These are phyloP conservation scores for Physella acuta DNA, from an alignment of 1,140 invertebrate species.

Conservation along the genomic window DNA sequence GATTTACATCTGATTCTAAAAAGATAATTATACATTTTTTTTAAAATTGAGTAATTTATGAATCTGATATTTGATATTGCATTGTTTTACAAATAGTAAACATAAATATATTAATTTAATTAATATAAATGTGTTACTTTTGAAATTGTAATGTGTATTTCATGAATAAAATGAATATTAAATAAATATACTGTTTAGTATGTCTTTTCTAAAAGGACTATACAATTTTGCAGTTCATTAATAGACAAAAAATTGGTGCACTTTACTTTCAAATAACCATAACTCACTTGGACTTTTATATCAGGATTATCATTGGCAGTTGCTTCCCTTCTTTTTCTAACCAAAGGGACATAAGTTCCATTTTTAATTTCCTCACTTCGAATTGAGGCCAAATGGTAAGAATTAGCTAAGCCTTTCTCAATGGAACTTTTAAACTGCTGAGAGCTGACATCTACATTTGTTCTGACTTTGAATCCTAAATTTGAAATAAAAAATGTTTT, in stretches of 20 bases:
- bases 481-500: neutral
- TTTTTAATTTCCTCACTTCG: slow-evolving; percentile 5
- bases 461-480: neutral
- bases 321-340: neutral
- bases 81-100: neutral
- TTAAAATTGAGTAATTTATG: neutral
- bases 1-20: neutral
- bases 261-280: neutral
- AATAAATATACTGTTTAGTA: neutral
- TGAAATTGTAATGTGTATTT: too few species aligned
- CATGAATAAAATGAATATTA: neutral
- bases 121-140: too few species aligned
- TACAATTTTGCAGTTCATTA: neutral
- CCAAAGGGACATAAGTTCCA: slow-evolving; percentile 8
- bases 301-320: neutral
- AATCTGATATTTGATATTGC: neutral
- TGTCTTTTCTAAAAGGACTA: neutral
- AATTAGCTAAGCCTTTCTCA: slow-evolving; percentile 14
- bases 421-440: neutral
- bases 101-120: too few species aligned
- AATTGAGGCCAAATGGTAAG: neutral
- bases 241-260: neutral
- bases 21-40: neutral
- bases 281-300: slow-evolving; percentile 11
- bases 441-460: neutral